Percentiles rank a stretch among this genome's conserved stretches.
These are phyloP conservation scores for Corythornis madagascariensis DNA, from an alignment of 2,113 vertebrate species.

Conservation along the genomic window DNA sequence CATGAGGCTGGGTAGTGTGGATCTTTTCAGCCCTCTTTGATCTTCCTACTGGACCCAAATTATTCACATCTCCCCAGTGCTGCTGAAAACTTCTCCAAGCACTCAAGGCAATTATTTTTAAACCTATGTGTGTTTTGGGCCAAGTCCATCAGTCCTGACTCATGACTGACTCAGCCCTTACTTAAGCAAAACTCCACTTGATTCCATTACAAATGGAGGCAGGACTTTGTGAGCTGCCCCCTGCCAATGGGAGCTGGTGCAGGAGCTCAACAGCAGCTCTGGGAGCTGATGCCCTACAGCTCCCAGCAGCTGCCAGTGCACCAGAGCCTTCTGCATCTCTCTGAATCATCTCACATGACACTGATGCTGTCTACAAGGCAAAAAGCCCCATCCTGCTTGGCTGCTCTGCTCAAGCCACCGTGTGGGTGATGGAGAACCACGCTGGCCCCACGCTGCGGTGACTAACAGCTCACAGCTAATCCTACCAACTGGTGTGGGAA, in stretches of 20 bases:
- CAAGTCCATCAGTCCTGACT: slow-evolving; percentile 58
- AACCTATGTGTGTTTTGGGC: slow-evolving; percentile 48
- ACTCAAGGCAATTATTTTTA: slow-evolving; percentile 59
- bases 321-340: not conserved
- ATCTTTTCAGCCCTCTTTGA: slow-evolving; percentile 12
- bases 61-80: slow-evolving; percentile 36
- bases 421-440: not conserved
- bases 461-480: not conserved
- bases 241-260: not conserved
- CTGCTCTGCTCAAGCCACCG: not conserved
- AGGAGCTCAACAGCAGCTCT: not conserved
- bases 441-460: not conserved
- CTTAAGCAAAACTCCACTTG: slow-evolving; percentile 60
- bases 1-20: slow-evolving; percentile 10
- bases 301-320: not conserved
- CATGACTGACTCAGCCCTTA: slow-evolving; percentile 63
- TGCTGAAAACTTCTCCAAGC: slow-evolving; percentile 43
- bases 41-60: slow-evolving; percentile 50
- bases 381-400: not conserved
- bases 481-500: not conserved
- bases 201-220: slow-evolving; percentile 6
- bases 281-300: accelerated
- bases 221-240: not conserved
- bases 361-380: not conserved
- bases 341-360: not conserved